Conservation (phyloP, 2,888 invertebrate species). For the Unio pictorum region DNA sequence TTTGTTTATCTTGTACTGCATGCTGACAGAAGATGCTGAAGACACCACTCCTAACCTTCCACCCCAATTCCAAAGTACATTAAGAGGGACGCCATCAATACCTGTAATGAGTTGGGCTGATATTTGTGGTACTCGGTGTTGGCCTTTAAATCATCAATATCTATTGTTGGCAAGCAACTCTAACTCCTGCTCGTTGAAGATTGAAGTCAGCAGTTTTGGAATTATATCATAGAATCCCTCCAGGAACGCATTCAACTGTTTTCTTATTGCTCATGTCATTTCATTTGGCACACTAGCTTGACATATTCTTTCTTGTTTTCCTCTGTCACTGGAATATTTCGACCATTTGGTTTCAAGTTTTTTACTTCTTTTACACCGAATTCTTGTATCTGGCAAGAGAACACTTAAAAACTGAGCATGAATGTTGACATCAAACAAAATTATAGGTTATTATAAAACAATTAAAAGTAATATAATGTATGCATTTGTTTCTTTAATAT, state of each 20-base stretch:
- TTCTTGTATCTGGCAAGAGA: constrained; percentile 79
- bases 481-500: no score
- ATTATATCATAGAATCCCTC: constrained; percentile 90
- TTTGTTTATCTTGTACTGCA: no score
- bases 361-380: constrained; percentile 90
- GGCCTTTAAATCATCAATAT: constrained; percentile 89
- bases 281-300: constrained; percentile 90
- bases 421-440: background rate
- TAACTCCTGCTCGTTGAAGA: constrained; percentile 93
- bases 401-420: background rate
- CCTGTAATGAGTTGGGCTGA: constrained; percentile 87
- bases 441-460: no score
- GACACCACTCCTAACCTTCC: no score
- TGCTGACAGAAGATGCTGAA: no score
- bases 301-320: constrained; percentile 92
- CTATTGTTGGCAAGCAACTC: constrained; percentile 91
- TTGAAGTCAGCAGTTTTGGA: constrained; percentile 89
- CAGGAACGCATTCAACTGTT: constrained; percentile 74
- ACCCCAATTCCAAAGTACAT: background rate
- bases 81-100: constrained; percentile 65
- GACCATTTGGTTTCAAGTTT: constrained; percentile 86
- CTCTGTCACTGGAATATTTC: constrained; percentile 86
- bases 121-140: constrained; percentile 94
- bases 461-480: no score
- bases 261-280: constrained; percentile 88